phyloP scores from a whole-genome alignment of 2,888 invertebrate genomes.

The Ellobium chinense region DNA sequence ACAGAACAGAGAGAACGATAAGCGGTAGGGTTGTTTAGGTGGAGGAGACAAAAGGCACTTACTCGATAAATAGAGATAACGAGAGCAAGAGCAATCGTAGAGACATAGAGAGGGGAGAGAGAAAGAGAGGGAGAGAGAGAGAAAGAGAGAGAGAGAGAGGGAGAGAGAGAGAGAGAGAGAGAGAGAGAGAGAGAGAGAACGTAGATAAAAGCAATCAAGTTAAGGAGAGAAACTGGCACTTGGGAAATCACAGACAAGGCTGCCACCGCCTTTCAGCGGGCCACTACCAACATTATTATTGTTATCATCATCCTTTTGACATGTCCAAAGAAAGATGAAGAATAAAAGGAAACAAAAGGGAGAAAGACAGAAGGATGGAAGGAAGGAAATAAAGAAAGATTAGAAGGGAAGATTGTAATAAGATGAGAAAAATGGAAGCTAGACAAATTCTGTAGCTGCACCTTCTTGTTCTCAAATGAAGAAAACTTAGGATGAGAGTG shows the following conservation, averaged over 20 bases:
- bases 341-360: too few species aligned
- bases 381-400: too few species aligned
- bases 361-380: too few species aligned
- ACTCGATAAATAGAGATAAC: background rate
- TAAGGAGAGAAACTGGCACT: background rate
- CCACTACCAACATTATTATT: too few species aligned
- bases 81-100: background rate
- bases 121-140: background rate
- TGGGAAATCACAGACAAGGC: background rate
- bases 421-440: too few species aligned
- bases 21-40: background rate
- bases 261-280: too few species aligned
- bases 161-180: background rate
- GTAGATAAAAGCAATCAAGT: background rate
- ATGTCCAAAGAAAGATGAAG: too few species aligned
- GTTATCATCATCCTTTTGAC: too few species aligned
- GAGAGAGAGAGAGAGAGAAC: background rate
- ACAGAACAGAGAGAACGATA: background rate
- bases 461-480: too few species aligned
- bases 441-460: too few species aligned
- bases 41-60: background rate
- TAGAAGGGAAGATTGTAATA: too few species aligned
- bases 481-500: too few species aligned
- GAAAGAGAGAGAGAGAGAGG: background rate
- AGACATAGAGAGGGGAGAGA: background rate